Evolutionary conservation across 2,113 vertebrate genomes (phyloP), one percentile per base, ranked within the genome.

Genomic region (Lycocorax pyrrhopterus): DNA sequence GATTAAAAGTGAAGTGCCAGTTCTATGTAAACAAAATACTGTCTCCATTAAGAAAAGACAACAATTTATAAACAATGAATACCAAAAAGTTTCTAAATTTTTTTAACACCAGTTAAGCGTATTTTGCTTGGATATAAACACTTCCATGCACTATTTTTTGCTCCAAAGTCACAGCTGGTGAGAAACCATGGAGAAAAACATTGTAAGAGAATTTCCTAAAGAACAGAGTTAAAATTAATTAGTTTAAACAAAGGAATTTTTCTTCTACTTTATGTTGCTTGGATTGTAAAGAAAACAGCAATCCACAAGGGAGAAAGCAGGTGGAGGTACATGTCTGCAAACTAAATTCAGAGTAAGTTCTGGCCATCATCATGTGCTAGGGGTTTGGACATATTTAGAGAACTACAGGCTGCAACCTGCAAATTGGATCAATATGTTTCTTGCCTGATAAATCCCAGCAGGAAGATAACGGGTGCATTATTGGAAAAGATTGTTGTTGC

Each of bases 391-490:
- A 89, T 55, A 23, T 93, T 90, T 77, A 87, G 63, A 84, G 87
- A 96, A 87, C 62, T 94, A 77, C 59, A 94, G 80, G 75, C 83
- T 89, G 91, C 86, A 96, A 94, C 89, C 84, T 93, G 87, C 74
- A 94, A 97, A 97, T 91, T 93, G 88, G 94, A 97, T 96, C 94
- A 80, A 97, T 97, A 89, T 80, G 83, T 92, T 94, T 95, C 89
- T 85, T 85, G 83, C 71, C 91, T 95, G 96, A 96, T 95, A 97
- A 96, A 96, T 94, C 93, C 75, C 71, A 75, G 60, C 74, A 92
- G 77, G 35, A 62, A 97, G 96, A 97, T 95, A 95, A 90, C 2
- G 3, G 85, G 78, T 81, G 83, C 79, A 86, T 92, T 96, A 96
- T 91, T 94, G 94, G 87, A 94, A 96, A 94, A 79, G 83, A 92